These are phyloP conservation scores for Fregata magnificens DNA, from an alignment of 2,113 vertebrate species.

Conservation along the genomic window DNA sequence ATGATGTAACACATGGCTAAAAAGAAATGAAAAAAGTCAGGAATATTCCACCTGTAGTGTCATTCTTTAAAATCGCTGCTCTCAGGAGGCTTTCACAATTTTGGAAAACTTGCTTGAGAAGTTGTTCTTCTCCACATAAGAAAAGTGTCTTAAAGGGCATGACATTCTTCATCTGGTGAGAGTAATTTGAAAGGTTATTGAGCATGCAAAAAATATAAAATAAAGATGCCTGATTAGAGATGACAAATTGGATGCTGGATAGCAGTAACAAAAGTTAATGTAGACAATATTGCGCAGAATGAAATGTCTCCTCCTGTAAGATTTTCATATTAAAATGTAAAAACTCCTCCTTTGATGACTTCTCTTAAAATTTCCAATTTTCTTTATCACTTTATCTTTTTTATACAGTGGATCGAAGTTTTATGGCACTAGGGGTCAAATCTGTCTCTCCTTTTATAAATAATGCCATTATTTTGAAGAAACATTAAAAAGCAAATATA, in stretches of 20 bases:
- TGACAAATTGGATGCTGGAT: background rate
- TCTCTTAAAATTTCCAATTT: background rate
- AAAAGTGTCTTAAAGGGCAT: slow-evolving; percentile 1
- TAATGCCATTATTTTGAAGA: background rate
- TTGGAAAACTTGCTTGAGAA: slow-evolving; percentile 16
- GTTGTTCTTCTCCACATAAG: background rate
- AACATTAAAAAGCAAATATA: background rate
- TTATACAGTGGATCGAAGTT: background rate
- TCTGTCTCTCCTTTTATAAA: background rate
- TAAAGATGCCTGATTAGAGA: slow-evolving; percentile 12
- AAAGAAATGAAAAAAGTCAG: slow-evolving; percentile 9
- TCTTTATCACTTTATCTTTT: background rate
- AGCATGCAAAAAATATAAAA: slow-evolving; percentile 13
- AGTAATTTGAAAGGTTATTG: background rate
- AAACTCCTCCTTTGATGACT: background rate
- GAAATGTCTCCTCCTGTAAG: background rate
- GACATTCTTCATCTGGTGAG: background rate
- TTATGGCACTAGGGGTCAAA: background rate
- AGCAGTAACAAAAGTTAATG: background rate
- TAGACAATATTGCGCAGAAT: background rate
- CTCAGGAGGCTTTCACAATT: slow-evolving; percentile 30
- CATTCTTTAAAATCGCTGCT: slow-evolving; percentile 54
- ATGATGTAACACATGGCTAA: background rate
- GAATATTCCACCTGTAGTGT: background rate
- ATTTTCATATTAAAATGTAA: background rate